Conservation (phyloP, 2,797 vertebrate genomes). For the Protonibea diacanthus region DNA sequence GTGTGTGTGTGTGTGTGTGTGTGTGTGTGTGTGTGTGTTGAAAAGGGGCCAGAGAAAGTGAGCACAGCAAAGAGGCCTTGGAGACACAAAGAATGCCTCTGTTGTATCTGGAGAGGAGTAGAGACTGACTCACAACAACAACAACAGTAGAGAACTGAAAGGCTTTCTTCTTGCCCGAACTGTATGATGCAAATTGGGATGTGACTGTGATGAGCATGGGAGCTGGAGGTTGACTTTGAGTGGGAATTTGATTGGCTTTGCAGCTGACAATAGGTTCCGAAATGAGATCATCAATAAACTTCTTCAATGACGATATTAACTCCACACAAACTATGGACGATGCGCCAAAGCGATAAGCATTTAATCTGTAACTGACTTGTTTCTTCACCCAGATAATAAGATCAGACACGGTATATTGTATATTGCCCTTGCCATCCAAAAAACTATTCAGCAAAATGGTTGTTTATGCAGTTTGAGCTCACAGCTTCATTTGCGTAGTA, state of each 20-base stretch:
- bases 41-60: conserved; percentile 50
- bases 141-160: conserved; percentile 58
- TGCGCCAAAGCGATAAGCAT: conserved; percentile 19
- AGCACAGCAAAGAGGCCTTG: conserved; percentile 47
- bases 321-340: neutral
- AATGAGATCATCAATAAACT: neutral
- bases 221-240: conserved; percentile 9
- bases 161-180: conserved; percentile 43
- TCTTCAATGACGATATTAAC: neutral
- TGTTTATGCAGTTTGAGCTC: conserved; percentile 12
- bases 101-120: conserved; percentile 57
- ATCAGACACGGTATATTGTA: conserved; percentile 1
- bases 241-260: conserved; percentile 23
- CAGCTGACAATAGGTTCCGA: conserved; percentile 8
- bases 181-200: conserved; percentile 28
- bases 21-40: conserved; percentile 38
- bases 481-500: neutral
- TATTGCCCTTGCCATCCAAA: too few species aligned
- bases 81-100: conserved; percentile 76
- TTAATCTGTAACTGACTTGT: conserved; percentile 12
- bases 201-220: conserved; percentile 30
- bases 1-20: conserved; percentile 28
- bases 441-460: neutral
- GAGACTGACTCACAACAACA: conserved; percentile 55
- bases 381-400: conserved; percentile 14